A percentile compares a stretch with the other conserved stretches of the same genome.
Evolutionary conservation across 2,888 invertebrate species (phyloP).

Genomic region (Rotaria socialis): DNA sequence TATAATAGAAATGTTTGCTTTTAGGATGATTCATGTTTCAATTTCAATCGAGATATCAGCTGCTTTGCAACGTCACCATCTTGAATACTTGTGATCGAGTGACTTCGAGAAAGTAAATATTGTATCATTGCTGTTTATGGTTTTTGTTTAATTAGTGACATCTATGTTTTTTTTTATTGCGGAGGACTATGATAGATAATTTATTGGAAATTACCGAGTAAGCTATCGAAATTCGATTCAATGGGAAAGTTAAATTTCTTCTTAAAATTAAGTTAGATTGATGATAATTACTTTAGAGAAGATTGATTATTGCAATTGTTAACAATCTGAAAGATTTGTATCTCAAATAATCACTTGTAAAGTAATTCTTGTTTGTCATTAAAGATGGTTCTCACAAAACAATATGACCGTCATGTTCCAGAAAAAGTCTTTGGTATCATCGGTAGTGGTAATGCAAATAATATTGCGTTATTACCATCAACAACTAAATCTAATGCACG

Average conservation of each 20-base stretch:
- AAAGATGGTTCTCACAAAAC: constrained; percentile 67
- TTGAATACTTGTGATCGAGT: not conserved
- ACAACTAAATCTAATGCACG: constrained; percentile 63
- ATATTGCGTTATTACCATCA: constrained; percentile 67
- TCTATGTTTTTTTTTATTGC: not conserved
- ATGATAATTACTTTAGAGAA: too few species aligned
- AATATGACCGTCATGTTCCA: constrained; percentile 82
- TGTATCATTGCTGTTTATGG: not conserved
- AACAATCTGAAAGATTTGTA: too few species aligned
- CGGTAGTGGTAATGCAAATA: constrained; percentile 67
- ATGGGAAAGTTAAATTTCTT: too few species aligned
- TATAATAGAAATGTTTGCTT: not conserved
- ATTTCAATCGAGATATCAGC: not conserved
- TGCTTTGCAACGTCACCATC: constrained; percentile 10
- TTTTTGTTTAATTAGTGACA: not conserved
- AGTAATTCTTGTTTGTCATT: not conserved
- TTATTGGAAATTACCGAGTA: not conserved
- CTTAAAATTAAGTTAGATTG: too few species aligned
- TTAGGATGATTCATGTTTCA: not conserved
- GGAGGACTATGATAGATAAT: not conserved
- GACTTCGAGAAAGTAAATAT: not conserved
- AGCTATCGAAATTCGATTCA: not conserved
- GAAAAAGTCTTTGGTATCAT: constrained; percentile 82
- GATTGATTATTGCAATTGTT: too few species aligned
- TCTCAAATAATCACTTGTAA: too few species aligned